Base-by-base conservation (phyloP, 64 coral and sea anemone genomes). In the Platygyra sinensis region DNA sequence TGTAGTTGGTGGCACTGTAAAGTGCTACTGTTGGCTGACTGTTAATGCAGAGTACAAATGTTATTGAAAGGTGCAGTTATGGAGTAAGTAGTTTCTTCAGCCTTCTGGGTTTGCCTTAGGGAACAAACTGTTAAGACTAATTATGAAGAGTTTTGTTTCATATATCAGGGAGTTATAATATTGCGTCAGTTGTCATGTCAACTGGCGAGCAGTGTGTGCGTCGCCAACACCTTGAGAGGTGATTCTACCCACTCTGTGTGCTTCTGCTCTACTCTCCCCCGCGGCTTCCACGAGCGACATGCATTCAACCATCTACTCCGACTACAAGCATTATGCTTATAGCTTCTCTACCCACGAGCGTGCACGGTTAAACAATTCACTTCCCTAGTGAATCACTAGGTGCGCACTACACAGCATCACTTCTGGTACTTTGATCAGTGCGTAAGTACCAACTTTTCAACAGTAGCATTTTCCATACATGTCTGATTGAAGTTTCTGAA, bases 141-240 rank as follows among this genome's bases (percentile, higher is more conserved):
- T 85, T 67, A 85, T 51, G n/a, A 62, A 85, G 81, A 85, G 81
- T 85, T 85, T 85, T 85, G 60, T 85, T 85, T 65, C 81, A 71
- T 71, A 64, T 51, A 71, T 85, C 62, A 85, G 81, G 81, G 63
- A 51, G 62, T 71, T 71, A 69, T 71, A 85, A 50, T 67, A 85
- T 85, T 85, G 81, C 81, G 81, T 72, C 81, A 85, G 63, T 85
- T 85, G 81, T 85, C 33, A 71, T 50, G 27, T 85, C 81, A 85
- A 85, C 81, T 85, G 81, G 30, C 63, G 24, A 61, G 51, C 77
- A 59, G 52, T 79, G 78, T 80, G 54, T 80, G 78, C 54, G 16
- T 72, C 81, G 62, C 81, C 63, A n/a, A 50, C 62, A 63, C 81
- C 42, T 85, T 64, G 60, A 71, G 81, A 85, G 81, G 81, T 85